Evolutionary conservation across 2,113 vertebrate species (phyloP).

Genomic region (Datnioides undecimradiatus): DNA sequence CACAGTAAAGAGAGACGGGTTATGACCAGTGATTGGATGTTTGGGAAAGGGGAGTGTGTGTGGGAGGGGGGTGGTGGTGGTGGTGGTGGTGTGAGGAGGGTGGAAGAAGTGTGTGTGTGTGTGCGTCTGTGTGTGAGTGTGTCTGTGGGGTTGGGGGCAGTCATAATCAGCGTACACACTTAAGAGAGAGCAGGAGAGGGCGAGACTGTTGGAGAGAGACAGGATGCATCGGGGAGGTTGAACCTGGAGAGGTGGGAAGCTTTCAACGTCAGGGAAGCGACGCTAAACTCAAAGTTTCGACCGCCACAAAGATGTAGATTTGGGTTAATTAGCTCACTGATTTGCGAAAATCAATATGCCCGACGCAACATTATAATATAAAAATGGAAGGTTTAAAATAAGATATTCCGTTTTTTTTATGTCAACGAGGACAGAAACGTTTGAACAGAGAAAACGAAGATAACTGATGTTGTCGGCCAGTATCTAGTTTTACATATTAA

Average conservation of each 20-base stretch:
- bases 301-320: neutral
- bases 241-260: neutral
- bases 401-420: neutral
- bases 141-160: neutral
- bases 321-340: neutral
- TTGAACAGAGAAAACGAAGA: neutral
- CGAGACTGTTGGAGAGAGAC: neutral
- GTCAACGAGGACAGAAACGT: neutral
- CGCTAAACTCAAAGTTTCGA: neutral
- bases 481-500: no score
- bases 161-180: neutral
- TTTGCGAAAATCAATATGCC: no score
- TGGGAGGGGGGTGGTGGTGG: no score
- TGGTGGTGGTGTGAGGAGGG: neutral
- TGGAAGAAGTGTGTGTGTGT: neutral
- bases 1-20: constrained; percentile 46
- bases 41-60: constrained; percentile 10
- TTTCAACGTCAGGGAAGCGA: neutral
- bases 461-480: neutral
- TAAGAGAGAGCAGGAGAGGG: neutral
- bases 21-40: constrained; percentile 46
- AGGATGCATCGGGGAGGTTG: neutral
- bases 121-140: constrained; percentile 6
- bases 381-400: neutral
- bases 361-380: no score